Conservation (phyloP, 1,140 invertebrate genomes). For the Drosophila parvula region DNA sequence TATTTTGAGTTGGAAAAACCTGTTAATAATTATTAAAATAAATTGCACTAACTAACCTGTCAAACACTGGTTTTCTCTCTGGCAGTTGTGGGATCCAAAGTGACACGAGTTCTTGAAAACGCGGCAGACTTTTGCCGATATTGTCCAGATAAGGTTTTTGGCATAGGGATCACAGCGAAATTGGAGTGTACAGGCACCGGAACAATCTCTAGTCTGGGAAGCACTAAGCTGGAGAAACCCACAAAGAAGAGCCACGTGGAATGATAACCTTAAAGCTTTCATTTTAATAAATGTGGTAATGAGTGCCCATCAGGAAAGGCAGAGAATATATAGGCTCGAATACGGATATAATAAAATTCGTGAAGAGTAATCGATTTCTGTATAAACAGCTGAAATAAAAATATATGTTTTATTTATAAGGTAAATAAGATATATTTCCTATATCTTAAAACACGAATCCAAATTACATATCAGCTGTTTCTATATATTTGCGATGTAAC, state of each 20-base stretch:
- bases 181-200: slow-evolving; percentile 3
- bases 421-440: no score
- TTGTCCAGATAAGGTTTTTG: slow-evolving; percentile 7
- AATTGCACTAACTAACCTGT: neutral
- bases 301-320: neutral
- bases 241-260: neutral
- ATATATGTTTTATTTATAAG: no score
- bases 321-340: neutral
- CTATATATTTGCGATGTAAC: no score
- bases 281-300: slow-evolving; percentile 2
- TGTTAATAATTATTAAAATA: no score
- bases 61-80: slow-evolving; percentile 14
- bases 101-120: slow-evolving; percentile 18
- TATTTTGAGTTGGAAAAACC: neutral
- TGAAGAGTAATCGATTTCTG: neutral
- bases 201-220: neutral
- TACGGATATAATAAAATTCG: neutral
- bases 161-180: slow-evolving; percentile 19
- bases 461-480: no score
- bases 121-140: slow-evolving; percentile 2
- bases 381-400: slow-evolving; percentile 4
- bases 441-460: neutral
- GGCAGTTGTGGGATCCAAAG: slow-evolving; percentile 13
- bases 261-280: neutral
- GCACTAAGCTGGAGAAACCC: neutral